Conservation (phyloP, 1,140 invertebrate genomes). For the Oncopeltus fasciatus region DNA sequence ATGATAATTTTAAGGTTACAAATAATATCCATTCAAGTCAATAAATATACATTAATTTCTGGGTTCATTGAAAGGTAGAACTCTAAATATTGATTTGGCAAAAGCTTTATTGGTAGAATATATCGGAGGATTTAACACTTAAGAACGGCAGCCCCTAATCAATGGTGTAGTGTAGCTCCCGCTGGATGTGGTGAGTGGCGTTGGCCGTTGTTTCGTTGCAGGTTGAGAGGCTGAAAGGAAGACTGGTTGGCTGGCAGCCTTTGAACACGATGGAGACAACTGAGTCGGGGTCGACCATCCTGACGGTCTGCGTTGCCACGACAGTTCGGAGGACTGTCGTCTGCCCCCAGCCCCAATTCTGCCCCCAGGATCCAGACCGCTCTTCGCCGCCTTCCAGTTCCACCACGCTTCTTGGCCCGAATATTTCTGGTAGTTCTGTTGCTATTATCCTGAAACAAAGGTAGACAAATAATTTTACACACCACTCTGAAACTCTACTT, state of each 20-base stretch:
- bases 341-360: background rate
- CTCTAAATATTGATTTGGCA: too few relatives aligned
- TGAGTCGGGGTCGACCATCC: background rate
- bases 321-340: background rate
- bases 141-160: background rate
- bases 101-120: too few relatives aligned
- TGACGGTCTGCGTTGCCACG: background rate
- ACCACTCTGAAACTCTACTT: too few relatives aligned
- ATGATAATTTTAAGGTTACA: too few relatives aligned
- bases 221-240: background rate
- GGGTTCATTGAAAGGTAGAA: too few relatives aligned
- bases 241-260: slow-evolving; percentile 1
- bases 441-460: background rate
- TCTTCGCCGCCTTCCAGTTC: background rate
- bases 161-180: background rate
- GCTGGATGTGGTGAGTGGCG: background rate
- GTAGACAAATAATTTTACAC: too few relatives aligned
- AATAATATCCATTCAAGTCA: too few relatives aligned
- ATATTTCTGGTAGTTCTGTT: background rate
- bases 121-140: too few relatives aligned
- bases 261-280: background rate
- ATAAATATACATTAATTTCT: too few relatives aligned
- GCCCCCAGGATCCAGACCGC: background rate
- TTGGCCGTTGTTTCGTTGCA: background rate
- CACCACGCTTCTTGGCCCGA: background rate